Base-by-base conservation (phyloP, 37 sponge, comb jelly and placozoan genomes). In the Diacarnus erythraeanus region DNA sequence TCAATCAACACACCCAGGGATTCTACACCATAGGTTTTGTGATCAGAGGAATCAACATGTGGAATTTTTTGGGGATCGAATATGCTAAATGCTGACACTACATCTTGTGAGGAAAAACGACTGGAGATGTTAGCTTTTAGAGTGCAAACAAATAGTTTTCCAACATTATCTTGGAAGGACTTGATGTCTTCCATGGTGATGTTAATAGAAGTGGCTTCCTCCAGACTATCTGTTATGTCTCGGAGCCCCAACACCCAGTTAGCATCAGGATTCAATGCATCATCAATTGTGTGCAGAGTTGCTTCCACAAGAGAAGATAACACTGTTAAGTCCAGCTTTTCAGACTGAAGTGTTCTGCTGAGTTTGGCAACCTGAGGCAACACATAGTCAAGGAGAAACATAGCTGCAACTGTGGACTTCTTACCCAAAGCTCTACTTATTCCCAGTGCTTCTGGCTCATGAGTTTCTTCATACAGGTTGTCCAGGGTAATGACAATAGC, bases 211-310 rank as follows among this genome's bases (percentile, higher is more conserved):
- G 79, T 56, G 36, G 65, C 83, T 78, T 59, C 61, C 38, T 77
- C 83, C 57, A 82, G 75, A 30, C 56, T 35, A 8, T 81, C 76
- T 34, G n/a, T 39, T 15, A 59, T 67, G 26, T 85, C 87, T n/a
- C 51, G 58, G 21, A 91, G 79, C 64, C 86, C 83, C n/a, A 91
- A 65, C 29, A 86, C 83, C 91, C 83, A 91, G 79, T 82, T 86
- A 30, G 91, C 87, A 56, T 83, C 78, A 74, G 83, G 87, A 23
- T 59, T 43, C 37, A 82, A 9, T 23, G 87, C 83, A 86, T 81
- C 91, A 76, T 91, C 87, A 38, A 90, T 77, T 71, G 86, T 80
- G 71, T 90, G 77, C 34, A 90, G 86, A 58, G 86, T 81, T 36
- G 86, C 69, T 75, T 81, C 77, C 38, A 86, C 91, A 60, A 91